These are phyloP conservation scores for Podarcis muralis DNA, from an alignment of 2,113 vertebrate species.

Conservation along the genomic window DNA sequence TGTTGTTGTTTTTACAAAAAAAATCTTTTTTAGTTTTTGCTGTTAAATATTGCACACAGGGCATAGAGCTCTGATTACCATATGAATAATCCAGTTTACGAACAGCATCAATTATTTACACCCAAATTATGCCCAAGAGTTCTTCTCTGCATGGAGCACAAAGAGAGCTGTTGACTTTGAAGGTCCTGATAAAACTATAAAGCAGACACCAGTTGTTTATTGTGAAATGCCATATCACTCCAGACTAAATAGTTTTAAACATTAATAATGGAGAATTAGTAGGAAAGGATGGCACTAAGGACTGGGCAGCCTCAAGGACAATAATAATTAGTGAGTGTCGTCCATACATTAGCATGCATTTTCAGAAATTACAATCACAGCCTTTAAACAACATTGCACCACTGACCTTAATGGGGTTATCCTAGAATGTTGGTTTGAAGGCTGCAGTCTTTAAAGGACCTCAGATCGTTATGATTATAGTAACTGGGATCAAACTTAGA, in stretches of 20 bases:
- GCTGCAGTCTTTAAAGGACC: neutral
- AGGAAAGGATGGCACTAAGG: conserved; percentile 54
- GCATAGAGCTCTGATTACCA: conserved; percentile 47
- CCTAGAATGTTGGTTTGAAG: neutral
- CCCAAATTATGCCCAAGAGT: conserved; percentile 44
- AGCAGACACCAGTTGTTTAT: conserved; percentile 54
- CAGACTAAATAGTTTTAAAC: conserved; percentile 59
- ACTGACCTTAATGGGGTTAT: neutral
- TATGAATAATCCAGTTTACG: conserved; percentile 52
- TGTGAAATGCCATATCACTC: conserved; percentile 50
- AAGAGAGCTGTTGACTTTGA: conserved; percentile 57
- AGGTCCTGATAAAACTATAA: conserved; percentile 52
- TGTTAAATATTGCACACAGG: conserved; percentile 1
- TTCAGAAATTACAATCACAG: conserved; percentile 48
- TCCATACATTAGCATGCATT: conserved; percentile 58
- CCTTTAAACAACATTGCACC: neutral
- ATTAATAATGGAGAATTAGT: conserved; percentile 73
- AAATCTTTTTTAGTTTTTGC: neutral
- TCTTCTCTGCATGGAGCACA: conserved; percentile 33
- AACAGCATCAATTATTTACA: conserved; percentile 60
- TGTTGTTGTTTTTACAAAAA: neutral
- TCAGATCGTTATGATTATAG: conserved; percentile 48
- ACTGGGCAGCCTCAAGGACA: conserved; percentile 64
- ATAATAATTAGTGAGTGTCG: conserved; percentile 70
- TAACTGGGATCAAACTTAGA: conserved; percentile 74